phyloP scores from a whole-genome alignment of 2,797 vertebrate species.

The Sciaenops ocellatus region DNA sequence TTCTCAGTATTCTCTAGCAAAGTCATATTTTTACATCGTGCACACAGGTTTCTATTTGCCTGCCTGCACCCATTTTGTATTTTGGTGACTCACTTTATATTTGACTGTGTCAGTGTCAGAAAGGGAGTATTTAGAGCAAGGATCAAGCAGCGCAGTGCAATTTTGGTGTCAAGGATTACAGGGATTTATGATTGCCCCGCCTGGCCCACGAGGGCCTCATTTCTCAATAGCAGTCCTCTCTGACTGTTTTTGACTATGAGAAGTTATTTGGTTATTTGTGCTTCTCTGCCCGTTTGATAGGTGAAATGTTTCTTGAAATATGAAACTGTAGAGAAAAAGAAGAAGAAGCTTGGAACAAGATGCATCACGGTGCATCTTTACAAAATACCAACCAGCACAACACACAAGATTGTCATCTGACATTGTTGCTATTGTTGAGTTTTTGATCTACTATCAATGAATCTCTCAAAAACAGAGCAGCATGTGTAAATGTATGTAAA shows the following conservation, averaged over 20 bases:
- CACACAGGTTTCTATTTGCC: not conserved
- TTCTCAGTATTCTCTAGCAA: not conserved
- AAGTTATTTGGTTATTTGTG: constrained; percentile 1
- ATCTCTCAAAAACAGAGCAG: not conserved
- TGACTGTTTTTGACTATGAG: not conserved
- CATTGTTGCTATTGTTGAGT: not conserved
- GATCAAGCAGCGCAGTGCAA: constrained; percentile 26
- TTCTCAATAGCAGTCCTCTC: not conserved
- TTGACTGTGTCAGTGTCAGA: constrained; percentile 22
- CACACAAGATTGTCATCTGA: too few relatives aligned
- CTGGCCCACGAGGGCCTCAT: not conserved
- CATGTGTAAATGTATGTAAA: not conserved
- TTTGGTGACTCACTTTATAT: constrained; percentile 25
- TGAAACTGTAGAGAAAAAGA: not conserved
- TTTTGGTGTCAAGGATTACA: constrained; percentile 45
- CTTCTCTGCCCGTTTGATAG: not conserved
- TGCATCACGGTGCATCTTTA: too few relatives aligned
- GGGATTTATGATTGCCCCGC: constrained; percentile 26
- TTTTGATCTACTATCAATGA: too few relatives aligned
- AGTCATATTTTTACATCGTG: not conserved
- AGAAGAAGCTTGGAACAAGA: too few relatives aligned
- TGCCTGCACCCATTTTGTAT: not conserved
- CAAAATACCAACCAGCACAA: too few relatives aligned
- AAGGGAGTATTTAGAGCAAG: constrained; percentile 30
- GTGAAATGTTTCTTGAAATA: too few relatives aligned